Evolutionary conservation across 2,888 invertebrate genomes (phyloP).

Genomic region (Dichetophora obliterata): DNA sequence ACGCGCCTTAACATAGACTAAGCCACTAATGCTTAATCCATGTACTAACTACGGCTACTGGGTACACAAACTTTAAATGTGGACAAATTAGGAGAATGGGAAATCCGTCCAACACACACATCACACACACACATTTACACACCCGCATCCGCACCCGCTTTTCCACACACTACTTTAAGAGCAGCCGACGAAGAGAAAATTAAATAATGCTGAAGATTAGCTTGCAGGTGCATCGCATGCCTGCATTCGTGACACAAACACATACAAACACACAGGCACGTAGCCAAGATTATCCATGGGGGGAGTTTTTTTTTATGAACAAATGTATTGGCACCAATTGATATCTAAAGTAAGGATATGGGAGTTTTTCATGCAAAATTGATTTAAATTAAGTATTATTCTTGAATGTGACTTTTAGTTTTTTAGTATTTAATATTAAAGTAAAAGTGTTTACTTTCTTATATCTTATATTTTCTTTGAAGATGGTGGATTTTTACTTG

Average conservation of each 20-base stretch:
- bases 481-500: no score
- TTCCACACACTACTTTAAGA: not conserved
- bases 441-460: no score
- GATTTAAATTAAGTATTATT: no score
- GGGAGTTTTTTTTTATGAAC: no score
- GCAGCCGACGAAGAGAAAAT: conserved; percentile 12
- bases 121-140: no score
- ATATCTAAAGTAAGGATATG: no score
- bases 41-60: not conserved
- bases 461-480: no score
- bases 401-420: no score
- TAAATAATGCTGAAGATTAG: conserved; percentile 28
- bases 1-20: conserved; percentile 5
- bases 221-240: conserved; percentile 22
- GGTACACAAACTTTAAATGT: conserved; percentile 1
- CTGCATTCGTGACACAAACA: not conserved
- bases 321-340: no score
- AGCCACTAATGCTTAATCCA: not conserved
- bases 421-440: no score
- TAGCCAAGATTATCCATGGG: not conserved
- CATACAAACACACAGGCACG: not conserved
- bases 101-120: not conserved
- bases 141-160: no score
- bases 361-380: no score
- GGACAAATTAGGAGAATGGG: not conserved